Base-by-base conservation (phyloP, 2,113 vertebrate species). In the Numida meleagris region DNA sequence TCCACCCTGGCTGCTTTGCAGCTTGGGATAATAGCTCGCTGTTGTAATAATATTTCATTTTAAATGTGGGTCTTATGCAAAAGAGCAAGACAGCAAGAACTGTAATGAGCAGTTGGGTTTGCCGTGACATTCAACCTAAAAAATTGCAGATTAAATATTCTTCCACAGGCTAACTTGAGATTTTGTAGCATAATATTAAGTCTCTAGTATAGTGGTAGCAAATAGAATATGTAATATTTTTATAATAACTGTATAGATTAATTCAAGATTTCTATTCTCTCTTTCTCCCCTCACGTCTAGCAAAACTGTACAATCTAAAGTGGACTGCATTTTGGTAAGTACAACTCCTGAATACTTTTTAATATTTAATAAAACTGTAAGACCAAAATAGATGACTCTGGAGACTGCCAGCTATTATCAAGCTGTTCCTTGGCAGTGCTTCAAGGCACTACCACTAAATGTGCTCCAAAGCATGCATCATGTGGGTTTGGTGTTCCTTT, bases 251-350 rank as follows among this genome's bases (percentile, higher is more conserved):
- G n/a, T 82, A 83, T 45, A 77, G 88, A 96, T 94, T 98, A 97
- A 98, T 83, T 53, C 80, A 67, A 42, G 68, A 20, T 88, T 96
- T 95, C 72, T 96, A 10, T 95, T 95, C 34, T 97, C 93, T 97
- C 96, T 95, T 97, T 92, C 95, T 94, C 82, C 96, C 82, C 98
- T 98, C 73, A 14, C n/a, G 1, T 95, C 86, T 98, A 99, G 99
- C 98, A 99, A 99, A 99, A 99, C 99, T 96, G 99, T 99, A 98
- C 99, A 99, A 98, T 99, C 98, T 96, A 99, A 99, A 98, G 99
- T 99, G 98, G 99, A 99, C 98, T 98, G 98, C 98, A 99, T 99
- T 98, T 98, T 99, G 99, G 99, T 99, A 97, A 99, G 99, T 99
- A 96, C 77, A 75, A 93, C 68, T 90, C 70, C 43, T 78, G 92